A percentile compares a stretch with the other conserved stretches of the same genome.
These are phyloP conservation scores for Ethmia dodecea DNA, from an alignment of 2,888 invertebrate species.

Conservation along the genomic window DNA sequence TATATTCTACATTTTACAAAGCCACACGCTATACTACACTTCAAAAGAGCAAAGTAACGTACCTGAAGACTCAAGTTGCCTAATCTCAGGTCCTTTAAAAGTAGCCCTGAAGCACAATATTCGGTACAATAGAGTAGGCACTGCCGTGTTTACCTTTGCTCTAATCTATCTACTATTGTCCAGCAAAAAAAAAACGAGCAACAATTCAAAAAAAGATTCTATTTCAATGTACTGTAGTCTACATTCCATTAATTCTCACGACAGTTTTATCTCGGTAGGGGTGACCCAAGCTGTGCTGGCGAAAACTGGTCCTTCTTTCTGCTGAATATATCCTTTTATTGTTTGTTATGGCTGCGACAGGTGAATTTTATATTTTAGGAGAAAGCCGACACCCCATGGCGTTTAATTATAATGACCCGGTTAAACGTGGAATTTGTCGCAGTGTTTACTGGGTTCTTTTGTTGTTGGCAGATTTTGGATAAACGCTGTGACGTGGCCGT, in stretches of 20 bases:
- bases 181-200: conserved; percentile 21
- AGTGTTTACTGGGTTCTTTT: conserved; percentile 32
- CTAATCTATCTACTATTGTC: conserved; percentile 49
- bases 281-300: conserved; percentile 27
- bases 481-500: too few species aligned
- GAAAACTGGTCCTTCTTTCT: conserved; percentile 26
- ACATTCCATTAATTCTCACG: too few species aligned
- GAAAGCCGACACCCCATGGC: conserved; percentile 43
- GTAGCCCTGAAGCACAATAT: conserved; percentile 28
- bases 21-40: too few species aligned
- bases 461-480: too few species aligned
- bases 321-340: conserved; percentile 23
- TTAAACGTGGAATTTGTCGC: conserved; percentile 54
- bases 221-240: too few species aligned
- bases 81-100: conserved; percentile 22
- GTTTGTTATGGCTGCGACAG: conserved; percentile 28
- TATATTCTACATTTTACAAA: too few species aligned
- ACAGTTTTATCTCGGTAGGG: conserved; percentile 43
- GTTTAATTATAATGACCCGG: conserved; percentile 60
- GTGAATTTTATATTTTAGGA: conserved; percentile 45
- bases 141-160: conserved; percentile 47
- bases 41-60: conserved; percentile 20
- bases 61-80: conserved; percentile 28
- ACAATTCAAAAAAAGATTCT: too few species aligned
- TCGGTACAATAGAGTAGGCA: conserved; percentile 34